Base-by-base conservation (phyloP, 2,113 vertebrate species). In the Hipposideros armiger region DNA sequence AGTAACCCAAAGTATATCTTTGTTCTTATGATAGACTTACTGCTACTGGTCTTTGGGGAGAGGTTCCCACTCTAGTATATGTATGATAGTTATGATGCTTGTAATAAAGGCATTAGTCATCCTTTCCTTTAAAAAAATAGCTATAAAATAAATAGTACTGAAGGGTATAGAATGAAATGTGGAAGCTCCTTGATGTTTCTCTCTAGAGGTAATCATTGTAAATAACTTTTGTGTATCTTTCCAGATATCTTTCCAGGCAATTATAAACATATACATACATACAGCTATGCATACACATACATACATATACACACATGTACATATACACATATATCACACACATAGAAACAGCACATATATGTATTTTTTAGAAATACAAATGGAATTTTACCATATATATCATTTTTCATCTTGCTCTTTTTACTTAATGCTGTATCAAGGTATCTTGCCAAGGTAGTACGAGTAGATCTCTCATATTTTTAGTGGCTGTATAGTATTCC, bases 191-290 rank as follows among this genome's bases (percentile, higher is more conserved):
- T 42, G 50, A 3, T 77, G 22, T 45, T 86, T 87, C 15, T 91
- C 11, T 42, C 5, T 78, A 80, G 72, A 80, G 24, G 20, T 78
- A 13, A 60, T 91, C 11, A 19, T 40, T 74, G 0, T 47, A 64
- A 84, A 67, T 85, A 67, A 67, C 13, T 90, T 89, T 72, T 70
- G 24, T 64, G 19, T 74, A 50, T 87, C 32, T 72, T 87, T 90
- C 30, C 26, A 87, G 30, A 36, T 80, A 52, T 78, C 83, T 64
- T 87, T 69, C 45, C 24, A 16, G 40, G 56, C 64, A 87, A n/a
- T 85, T 72, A 13, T 45, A 91, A 76, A 32, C 64, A 40, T 30
- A n/a, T 56, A 24, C 2, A 36, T 36, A 17, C 7, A 72, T 36
- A 24, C 26, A 69, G 70, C 36, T 20, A n/a, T 42, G 54, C 30